A percentile compares a stretch with the other conserved stretches of the same genome.
phyloP scores from a whole-genome alignment of 2,888 invertebrate species.

The Stenolophus ochropezus region DNA sequence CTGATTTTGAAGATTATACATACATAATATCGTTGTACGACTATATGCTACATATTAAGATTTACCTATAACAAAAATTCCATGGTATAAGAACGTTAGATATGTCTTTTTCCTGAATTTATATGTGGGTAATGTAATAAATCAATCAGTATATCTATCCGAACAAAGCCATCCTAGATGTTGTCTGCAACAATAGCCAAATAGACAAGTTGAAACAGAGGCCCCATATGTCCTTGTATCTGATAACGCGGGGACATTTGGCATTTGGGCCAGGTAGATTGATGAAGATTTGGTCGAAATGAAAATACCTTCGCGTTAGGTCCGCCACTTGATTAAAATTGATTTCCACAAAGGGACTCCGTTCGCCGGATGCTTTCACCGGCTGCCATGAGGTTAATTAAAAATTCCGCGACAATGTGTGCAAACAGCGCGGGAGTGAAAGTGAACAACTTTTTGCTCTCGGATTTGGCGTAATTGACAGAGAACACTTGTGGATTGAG shows the following conservation, averaged over 20 bases:
- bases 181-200: no score
- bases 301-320: slow-evolving; percentile 48
- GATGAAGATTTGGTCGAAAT: slow-evolving; percentile 51
- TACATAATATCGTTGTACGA: no score
- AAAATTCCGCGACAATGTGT: slow-evolving; percentile 40
- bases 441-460: slow-evolving; percentile 14
- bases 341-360: slow-evolving; percentile 44
- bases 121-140: no score
- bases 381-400: slow-evolving; percentile 47
- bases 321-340: slow-evolving; percentile 54
- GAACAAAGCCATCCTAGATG: no score
- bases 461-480: neutral
- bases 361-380: slow-evolving; percentile 34
- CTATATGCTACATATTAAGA: no score
- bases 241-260: slow-evolving; percentile 40
- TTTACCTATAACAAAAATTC: no score
- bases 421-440: neutral
- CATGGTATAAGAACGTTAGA: no score
- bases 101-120: no score
- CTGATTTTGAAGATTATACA: no score
- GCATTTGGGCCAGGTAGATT: slow-evolving; percentile 51
- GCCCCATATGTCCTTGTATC: neutral
- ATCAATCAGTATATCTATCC: no score
- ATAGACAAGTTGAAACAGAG: neutral
- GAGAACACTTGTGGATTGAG: neutral